Conservation (phyloP, 2,113 vertebrate species). For the Candoia aspera region DNA sequence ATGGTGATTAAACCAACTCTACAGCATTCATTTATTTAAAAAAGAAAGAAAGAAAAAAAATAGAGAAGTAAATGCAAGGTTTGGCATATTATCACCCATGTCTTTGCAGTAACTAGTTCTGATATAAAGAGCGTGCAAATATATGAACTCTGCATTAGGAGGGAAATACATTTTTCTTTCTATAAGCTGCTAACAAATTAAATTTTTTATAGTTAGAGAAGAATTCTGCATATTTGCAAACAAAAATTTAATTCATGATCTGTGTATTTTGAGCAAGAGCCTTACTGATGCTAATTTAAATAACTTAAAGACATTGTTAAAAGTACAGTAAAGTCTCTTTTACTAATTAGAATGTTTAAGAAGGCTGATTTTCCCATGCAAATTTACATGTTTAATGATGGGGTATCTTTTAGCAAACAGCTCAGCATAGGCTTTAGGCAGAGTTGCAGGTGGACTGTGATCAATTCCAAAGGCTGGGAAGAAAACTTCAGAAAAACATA, state of each 20-base stretch:
- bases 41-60: constrained; percentile 24
- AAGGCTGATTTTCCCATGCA: background rate
- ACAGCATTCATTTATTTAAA: constrained; percentile 1
- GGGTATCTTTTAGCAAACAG: background rate
- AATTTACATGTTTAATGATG: background rate
- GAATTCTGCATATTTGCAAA: background rate
- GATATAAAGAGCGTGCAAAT: constrained; percentile 42
- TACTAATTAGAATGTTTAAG: background rate
- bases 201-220: background rate
- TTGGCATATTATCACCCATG: constrained; percentile 27
- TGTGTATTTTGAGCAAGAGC: background rate
- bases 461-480: background rate
- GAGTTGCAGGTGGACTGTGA: background rate
- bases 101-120: constrained; percentile 24
- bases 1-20: constrained; percentile 24
- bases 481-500: background rate
- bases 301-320: background rate
- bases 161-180: background rate
- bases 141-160: constrained; percentile 29
- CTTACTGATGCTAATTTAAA: background rate
- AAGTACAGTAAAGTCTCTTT: background rate
- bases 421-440: background rate
- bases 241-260: background rate
- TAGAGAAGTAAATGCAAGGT: constrained; percentile 30
- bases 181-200: constrained; percentile 25